Evolutionary conservation across 2,113 vertebrate genomes (phyloP).

Genomic region (Amphilophus citrinellus): DNA sequence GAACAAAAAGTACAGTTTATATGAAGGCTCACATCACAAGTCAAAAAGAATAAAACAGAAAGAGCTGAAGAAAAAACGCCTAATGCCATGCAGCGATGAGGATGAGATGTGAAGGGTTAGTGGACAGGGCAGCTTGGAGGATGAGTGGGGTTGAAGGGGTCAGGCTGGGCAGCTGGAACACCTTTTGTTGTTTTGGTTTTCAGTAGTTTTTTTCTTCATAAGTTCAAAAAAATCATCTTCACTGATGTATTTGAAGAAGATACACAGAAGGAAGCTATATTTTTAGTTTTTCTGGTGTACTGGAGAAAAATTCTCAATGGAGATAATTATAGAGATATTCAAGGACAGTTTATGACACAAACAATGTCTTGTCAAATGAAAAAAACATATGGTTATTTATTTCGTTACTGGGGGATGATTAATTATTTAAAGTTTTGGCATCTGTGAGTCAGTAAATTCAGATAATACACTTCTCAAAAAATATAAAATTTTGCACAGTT

Average conservation of each 20-base stretch:
- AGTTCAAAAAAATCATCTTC: neutral
- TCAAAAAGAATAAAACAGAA: neutral
- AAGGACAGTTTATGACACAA: neutral
- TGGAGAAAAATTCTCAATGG: neutral
- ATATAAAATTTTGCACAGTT: neutral
- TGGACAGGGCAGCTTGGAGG: conserved; percentile 12
- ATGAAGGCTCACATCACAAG: neutral
- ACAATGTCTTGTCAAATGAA: neutral
- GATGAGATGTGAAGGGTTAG: conserved; percentile 37
- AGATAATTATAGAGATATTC: neutral
- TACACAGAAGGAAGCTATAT: neutral
- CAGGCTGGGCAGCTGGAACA: conserved; percentile 21
- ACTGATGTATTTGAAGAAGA: neutral
- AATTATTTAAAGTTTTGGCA: neutral
- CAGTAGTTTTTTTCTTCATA: neutral
- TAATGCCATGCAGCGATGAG: conserved; percentile 7
- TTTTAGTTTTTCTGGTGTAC: neutral
- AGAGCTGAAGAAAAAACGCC: neutral
- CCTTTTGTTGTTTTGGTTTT: neutral
- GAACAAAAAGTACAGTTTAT: neutral
- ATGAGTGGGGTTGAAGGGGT: conserved; percentile 33
- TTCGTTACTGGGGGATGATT: neutral
- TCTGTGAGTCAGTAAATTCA: no score
- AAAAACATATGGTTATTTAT: neutral
- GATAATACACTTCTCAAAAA: neutral